Evolutionary conservation across 92 coral and sea anemone species (phyloP).

Genomic region (Heteractis magnifica): DNA sequence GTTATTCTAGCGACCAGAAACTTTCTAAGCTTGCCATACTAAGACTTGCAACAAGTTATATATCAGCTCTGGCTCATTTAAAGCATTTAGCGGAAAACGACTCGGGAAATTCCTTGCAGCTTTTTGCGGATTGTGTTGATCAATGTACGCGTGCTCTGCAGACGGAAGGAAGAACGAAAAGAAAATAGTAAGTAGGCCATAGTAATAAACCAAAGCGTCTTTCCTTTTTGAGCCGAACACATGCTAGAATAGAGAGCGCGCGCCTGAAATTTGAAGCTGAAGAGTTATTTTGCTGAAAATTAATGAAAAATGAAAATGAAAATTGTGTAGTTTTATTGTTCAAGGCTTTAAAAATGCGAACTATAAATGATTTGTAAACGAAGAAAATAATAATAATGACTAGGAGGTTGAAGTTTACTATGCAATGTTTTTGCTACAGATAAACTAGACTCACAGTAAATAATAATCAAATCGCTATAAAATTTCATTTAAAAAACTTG

Average conservation of each 20-base stretch:
- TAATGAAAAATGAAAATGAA: background rate
- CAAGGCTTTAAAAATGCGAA: background rate
- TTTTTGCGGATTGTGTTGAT: constrained; percentile 90
- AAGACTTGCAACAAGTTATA: constrained; percentile 90
- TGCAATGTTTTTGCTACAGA: background rate
- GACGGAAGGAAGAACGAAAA: constrained; percentile 84
- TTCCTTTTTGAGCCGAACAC: background rate
- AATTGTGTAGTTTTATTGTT: background rate
- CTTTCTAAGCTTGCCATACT: constrained; percentile 91
- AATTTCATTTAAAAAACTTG: background rate
- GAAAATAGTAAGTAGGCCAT: constrained; percentile 68
- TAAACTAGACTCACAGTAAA: background rate
- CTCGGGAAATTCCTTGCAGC: constrained; percentile 81
- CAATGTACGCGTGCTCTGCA: constrained; percentile 92
- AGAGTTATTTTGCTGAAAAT: background rate
- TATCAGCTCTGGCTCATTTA: constrained; percentile 77
- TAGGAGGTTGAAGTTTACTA: background rate
- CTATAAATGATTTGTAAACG: background rate
- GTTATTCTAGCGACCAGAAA: constrained; percentile 93
- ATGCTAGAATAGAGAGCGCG: background rate
- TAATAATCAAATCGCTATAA: background rate
- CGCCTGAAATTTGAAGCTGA: background rate
- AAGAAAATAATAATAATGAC: background rate
- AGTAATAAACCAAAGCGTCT: background rate
- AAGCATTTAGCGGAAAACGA: constrained; percentile 80